Percentiles rank a stretch among this genome's conserved stretches.
Evolutionary conservation across 2,888 invertebrate genomes (phyloP).

Genomic region (Tetrapedia diversipes): DNA sequence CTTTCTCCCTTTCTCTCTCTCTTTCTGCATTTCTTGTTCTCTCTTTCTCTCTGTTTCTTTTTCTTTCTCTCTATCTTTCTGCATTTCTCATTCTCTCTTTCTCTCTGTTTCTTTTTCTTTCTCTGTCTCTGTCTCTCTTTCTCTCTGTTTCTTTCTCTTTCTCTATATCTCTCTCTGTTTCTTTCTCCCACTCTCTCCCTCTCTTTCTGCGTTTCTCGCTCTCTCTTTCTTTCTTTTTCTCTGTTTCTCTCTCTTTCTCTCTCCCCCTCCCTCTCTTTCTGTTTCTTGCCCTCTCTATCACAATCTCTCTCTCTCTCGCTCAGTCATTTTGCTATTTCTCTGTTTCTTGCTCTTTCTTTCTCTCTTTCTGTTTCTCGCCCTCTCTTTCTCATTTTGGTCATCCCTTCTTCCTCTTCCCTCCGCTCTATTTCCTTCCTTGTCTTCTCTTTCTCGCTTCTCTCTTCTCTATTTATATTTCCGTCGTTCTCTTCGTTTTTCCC

Average conservation of each 20-base stretch:
- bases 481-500: constrained; percentile 14
- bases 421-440: not conserved
- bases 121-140: too few relatives aligned
- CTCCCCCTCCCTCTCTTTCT: not conserved
- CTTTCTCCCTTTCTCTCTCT: constrained; percentile 6
- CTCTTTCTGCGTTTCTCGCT: not conserved
- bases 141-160: too few relatives aligned
- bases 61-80: constrained; percentile 11
- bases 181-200: too few relatives aligned
- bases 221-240: constrained; percentile 4
- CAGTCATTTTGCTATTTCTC: not conserved
- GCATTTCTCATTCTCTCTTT: too few relatives aligned
- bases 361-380: not conserved
- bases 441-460: not conserved
- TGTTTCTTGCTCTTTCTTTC: constrained; percentile 1
- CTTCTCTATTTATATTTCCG: too few relatives aligned
- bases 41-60: constrained; percentile 6
- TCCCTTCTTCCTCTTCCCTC: not conserved
- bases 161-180: not conserved
- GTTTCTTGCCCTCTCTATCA: not conserved
- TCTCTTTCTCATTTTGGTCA: not conserved
- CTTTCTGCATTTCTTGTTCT: not conserved
- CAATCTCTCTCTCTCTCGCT: too few relatives aligned
- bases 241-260: constrained; percentile 9
- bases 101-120: not conserved